Evolutionary conservation across 2,888 invertebrate genomes (phyloP).

Genomic region (Limnephilus rhombicus): DNA sequence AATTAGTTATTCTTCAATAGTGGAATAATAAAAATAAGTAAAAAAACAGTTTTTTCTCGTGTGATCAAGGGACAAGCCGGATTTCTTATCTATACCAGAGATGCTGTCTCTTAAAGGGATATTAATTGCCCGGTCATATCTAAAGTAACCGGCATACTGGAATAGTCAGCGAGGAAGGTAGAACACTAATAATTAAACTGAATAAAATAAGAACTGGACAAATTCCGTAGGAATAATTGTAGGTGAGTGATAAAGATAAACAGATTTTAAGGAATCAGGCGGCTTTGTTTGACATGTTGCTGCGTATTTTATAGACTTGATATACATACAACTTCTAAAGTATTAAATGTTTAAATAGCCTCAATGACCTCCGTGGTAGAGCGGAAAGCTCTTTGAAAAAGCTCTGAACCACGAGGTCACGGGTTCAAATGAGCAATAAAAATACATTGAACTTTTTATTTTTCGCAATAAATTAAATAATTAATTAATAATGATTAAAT

Average conservation of each 20-base stretch:
- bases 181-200: not conserved
- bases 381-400: not conserved
- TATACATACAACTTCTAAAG: not conserved
- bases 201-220: not conserved
- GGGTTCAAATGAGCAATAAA: too few species aligned
- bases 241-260: slow-evolving; percentile 13
- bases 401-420: not conserved
- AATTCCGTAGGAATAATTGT: not conserved
- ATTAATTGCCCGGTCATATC: slow-evolving; percentile 19
- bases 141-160: not conserved
- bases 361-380: not conserved
- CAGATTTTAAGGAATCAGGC: not conserved
- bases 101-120: slow-evolving; percentile 7
- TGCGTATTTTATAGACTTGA: not conserved
- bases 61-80: not conserved
- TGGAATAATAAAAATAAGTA: not conserved
- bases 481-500: too few species aligned
- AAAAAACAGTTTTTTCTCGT: not conserved
- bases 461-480: too few species aligned
- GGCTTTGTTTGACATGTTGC: not conserved
- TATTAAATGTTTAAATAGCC: not conserved
- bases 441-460: too few species aligned
- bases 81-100: not conserved
- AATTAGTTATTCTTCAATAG: not conserved
- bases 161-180: slow-evolving; percentile 6